These are phyloP conservation scores for Danio rerio DNA, from an alignment of 2,113 vertebrate genomes.

Conservation along the genomic window GRCz12tu NC_133182.1:65717001-65717500, in stretches of 20 bases:
- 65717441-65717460: slow-evolving; percentile 57
- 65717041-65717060: no score
- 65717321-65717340: neutral
- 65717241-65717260: neutral
- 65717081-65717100: no score
- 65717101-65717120: no score
- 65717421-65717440: slow-evolving; percentile 62
- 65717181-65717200: no score
- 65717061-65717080: no score
- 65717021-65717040: no score
- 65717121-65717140: no score
- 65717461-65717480: slow-evolving; percentile 39
- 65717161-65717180: no score
- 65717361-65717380: neutral
- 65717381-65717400: slow-evolving; percentile 60
- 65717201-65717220: no score
- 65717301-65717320: neutral
- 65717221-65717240: slow-evolving; percentile 11
- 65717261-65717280: neutral
- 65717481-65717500: neutral
- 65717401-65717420: slow-evolving; percentile 67
- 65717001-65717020: no score
- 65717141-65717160: no score
- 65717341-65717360: neutral
- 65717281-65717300: neutral